Conservation (phyloP, 1,140 invertebrate species). For the Trachymyrmex septentrionalis region DNA sequence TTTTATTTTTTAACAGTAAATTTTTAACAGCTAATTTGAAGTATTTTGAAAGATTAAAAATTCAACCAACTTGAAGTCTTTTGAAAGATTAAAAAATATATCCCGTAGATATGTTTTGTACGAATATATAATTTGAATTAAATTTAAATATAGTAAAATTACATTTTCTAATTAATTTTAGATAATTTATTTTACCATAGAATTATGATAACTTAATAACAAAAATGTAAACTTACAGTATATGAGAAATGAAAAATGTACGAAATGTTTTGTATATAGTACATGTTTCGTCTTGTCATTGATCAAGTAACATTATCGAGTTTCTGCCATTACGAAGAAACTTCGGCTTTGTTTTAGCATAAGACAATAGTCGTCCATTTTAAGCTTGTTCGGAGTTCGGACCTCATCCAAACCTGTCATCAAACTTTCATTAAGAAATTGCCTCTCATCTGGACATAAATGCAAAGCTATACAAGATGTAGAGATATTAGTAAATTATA, state of each 20-base stretch:
- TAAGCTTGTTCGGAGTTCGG: constrained; percentile 28
- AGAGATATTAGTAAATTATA: constrained; percentile 40
- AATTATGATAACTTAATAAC: not conserved
- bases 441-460: not conserved
- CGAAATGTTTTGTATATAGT: no score
- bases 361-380: constrained; percentile 43
- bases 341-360: constrained; percentile 42
- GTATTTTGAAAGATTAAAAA: no score
- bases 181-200: not conserved
- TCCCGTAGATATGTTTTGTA: no score
- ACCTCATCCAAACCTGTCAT: constrained; percentile 31
- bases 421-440: constrained; percentile 63
- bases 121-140: no score
- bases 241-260: not conserved
- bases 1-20: no score
- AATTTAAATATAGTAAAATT: no score
- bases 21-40: no score
- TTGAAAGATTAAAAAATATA: no score
- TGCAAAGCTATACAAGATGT: not conserved
- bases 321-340: constrained; percentile 5
- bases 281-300: not conserved
- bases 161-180: not conserved
- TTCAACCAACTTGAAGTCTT: no score
- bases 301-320: constrained; percentile 32
- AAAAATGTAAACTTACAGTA: not conserved